Evolutionary conservation across 2,888 invertebrate genomes (phyloP).

Genomic region (Catotricha subobsoleta): DNA sequence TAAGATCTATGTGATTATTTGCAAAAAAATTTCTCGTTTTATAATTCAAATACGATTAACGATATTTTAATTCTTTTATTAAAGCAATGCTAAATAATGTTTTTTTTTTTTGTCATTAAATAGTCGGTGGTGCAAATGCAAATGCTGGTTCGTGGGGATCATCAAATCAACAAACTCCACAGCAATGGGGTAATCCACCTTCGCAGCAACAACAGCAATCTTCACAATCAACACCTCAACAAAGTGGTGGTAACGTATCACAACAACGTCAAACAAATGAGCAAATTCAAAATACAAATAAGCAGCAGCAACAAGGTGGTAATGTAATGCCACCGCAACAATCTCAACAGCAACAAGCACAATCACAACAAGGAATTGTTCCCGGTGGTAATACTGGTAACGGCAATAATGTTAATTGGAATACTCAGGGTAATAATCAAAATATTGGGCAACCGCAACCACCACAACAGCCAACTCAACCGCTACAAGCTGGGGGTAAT

Average conservation of each 20-base stretch:
- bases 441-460: conserved; percentile 17
- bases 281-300: conserved; percentile 20
- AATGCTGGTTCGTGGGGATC: conserved; percentile 36
- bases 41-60: too few species aligned
- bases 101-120: conserved; percentile 8
- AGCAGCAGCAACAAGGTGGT: conserved; percentile 15
- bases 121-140: conserved; percentile 13
- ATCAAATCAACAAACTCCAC: conserved; percentile 28
- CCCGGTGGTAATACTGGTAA: too few species aligned
- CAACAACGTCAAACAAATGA: conserved; percentile 18
- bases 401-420: conserved; percentile 3
- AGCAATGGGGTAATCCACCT: conserved; percentile 29
- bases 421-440: conserved; percentile 5
- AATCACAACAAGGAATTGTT: conserved; percentile 17
- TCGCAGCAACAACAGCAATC: background rate
- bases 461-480: conserved; percentile 23
- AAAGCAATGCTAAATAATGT: background rate
- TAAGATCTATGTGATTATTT: background rate
- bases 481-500: conserved; percentile 19
- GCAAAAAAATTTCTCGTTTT: too few species aligned
- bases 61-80: background rate
- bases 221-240: background rate
- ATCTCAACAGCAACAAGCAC: conserved; percentile 15
- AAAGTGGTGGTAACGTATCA: background rate
- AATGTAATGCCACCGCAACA: conserved; percentile 21